Base-by-base conservation (phyloP, 2,113 vertebrate species). In the Irena cyanogastra region DNA sequence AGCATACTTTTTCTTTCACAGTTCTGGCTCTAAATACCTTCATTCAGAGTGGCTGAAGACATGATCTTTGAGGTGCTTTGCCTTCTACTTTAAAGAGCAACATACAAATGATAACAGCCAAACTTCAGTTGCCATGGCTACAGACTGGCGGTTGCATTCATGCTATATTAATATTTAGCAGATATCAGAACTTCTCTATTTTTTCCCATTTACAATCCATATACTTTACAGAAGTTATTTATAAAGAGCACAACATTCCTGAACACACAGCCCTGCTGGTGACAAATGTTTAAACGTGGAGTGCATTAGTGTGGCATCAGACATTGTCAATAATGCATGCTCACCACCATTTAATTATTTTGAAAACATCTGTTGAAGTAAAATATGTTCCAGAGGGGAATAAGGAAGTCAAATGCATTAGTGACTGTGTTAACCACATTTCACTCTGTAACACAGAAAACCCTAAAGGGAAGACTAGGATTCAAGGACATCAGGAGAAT, bases 311-410 rank as follows among this genome's bases (percentile, higher is more conserved):
- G 95, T 92, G 86, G 96, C 97, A 97, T 94, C 96, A 95, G 92
- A 96, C 80, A 33, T 97, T 97, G 97, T 98, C 96, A 98, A 96
- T 98, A 97, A 98, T 97, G 97, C 95, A 97, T 97, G 97, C 59
- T 94, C 83, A 93, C 83, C 71, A 93, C 65, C 97, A 95, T 97
- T 97, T 97, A 97, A 97, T 97, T 97, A 98, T 97, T 97, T 96
- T 96, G 97, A 97, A 98, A 97, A 97, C 97, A 97, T 97, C 97
- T 98, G 98, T 95, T 97, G 95, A 97, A 95, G 95, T 91, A 93
- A 97, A 97, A 96, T 93, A 97, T 74, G 66, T 92, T 96, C 83
- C 86, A 90, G 91, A 96, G 94, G 94, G 88, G 94, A 96, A 96
- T 95, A 82, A 89, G 75, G 70, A 97, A 97, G 94, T 94, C 72